These are phyloP conservation scores for Apistogramma diplotaenia DNA, from an alignment of 2,113 vertebrate genomes.

Conservation along the genomic window DNA sequence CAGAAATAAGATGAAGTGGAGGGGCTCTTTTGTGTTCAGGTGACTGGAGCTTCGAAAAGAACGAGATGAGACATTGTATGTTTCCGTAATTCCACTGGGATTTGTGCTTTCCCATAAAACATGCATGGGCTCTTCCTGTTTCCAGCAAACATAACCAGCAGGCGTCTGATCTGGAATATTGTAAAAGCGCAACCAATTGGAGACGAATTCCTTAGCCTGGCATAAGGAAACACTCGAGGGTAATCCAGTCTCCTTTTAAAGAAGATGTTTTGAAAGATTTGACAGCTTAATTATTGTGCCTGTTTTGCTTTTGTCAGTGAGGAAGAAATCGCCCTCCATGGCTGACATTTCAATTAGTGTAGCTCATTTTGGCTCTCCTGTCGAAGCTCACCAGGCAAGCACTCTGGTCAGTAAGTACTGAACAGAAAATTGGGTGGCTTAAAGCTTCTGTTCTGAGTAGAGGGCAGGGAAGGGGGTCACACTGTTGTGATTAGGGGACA, in stretches of 20 bases:
- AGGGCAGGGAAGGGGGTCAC: conserved; percentile 3
- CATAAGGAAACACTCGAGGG: conserved; percentile 50
- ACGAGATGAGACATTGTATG: background rate
- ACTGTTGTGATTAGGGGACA: conserved; percentile 23
- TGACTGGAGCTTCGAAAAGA: background rate
- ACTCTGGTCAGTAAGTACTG: conserved; percentile 21
- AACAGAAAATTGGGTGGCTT: conserved; percentile 40
- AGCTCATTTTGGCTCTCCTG: conserved; percentile 36
- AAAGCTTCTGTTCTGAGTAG: background rate
- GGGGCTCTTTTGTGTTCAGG: background rate
- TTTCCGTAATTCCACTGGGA: conserved; percentile 18
- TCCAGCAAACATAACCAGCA: conserved; percentile 26
- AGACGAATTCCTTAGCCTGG: conserved; percentile 54
- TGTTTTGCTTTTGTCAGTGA: conserved; percentile 53
- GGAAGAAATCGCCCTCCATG: conserved; percentile 42
- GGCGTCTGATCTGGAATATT: conserved; percentile 36
- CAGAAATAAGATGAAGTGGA: background rate
- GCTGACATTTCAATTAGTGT: conserved; percentile 72
- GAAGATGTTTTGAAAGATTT: conserved; percentile 60
- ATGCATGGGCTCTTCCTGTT: conserved; percentile 40
- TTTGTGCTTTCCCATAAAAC: conserved; percentile 48
- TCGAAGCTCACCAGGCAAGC: conserved; percentile 28
- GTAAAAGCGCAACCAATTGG: conserved; percentile 43
- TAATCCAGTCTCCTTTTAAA: conserved; percentile 12
- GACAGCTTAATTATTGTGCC: conserved; percentile 70